phyloP scores from a whole-genome alignment of 2,113 vertebrate species.

The Elephas maximus region DNA sequence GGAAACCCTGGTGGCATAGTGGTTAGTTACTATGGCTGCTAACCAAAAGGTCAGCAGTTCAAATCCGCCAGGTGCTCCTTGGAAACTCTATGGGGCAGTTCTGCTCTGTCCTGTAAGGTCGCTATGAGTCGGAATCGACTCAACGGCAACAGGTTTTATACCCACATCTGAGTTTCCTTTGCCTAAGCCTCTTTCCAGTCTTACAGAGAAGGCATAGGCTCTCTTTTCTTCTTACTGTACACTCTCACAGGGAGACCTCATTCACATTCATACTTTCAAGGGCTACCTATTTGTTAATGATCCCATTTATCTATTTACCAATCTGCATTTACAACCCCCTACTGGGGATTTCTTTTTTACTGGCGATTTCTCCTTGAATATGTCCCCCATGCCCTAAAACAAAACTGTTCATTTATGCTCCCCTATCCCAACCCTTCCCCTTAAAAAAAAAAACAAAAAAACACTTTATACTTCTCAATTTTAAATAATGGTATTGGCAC shows the following conservation, averaged over 20 bases:
- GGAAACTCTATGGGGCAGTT: too few species aligned
- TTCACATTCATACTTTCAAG: background rate
- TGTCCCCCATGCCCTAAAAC: background rate
- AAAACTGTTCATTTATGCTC: conserved; percentile 15
- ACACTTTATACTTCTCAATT: background rate
- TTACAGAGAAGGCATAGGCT: background rate
- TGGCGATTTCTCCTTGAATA: background rate
- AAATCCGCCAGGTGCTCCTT: too few species aligned
- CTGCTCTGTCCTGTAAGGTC: too few species aligned
- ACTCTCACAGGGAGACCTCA: background rate
- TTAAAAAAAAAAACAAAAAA: background rate
- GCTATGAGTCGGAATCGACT: too few species aligned
- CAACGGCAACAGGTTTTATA: too few species aligned
- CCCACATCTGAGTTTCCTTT: background rate
- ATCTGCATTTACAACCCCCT: background rate
- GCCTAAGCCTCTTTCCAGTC: background rate
- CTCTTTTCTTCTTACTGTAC: background rate
- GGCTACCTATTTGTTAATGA: background rate
- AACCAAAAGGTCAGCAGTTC: too few species aligned
- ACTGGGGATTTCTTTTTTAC: background rate
- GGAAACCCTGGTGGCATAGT: too few species aligned
- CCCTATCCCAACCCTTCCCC: background rate
- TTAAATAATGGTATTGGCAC: background rate
- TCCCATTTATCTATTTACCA: conserved; percentile 15
- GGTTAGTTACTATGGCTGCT: too few species aligned